Evolutionary conservation across 2,113 vertebrate species (phyloP), one percentile per base, ranked within the genome.

Genomic region (Rhinoderma darwinii): DNA sequence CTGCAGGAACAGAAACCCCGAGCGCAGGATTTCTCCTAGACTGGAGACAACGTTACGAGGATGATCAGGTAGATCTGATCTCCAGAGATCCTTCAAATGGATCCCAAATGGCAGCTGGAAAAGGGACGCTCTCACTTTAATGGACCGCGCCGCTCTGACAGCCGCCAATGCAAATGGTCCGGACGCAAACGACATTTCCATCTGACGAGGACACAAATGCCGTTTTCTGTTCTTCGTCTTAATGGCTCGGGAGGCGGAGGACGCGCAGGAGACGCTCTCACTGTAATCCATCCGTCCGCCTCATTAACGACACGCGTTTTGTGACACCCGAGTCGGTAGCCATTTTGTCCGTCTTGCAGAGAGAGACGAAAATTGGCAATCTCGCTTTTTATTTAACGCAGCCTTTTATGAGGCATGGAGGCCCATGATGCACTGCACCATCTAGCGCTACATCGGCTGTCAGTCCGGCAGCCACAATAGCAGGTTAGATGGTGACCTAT

Each of bases 101-200:
- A 96, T 96, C 96, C 94, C 96, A 97, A 96, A 97, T 97, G 96
- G 95, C 94, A 94, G 95, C 95, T 93, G 90, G 95, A 95, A 96
- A 95, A 95, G 89, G 95, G 96, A 97, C 96, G 94, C 94, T 97
- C 96, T 98, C 96, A 96, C 94, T 95, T 95, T 97, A 97, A 96
- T 97, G 96, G 96, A 96, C 96, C 96, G 94, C 95, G 94, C 96
- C 95, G 95, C 95, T 94, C 95, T 96, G 91, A 95, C 96, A 96
- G 95, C 96, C 95, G 93, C 93, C 92, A 93, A 93, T 94, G 95
- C 93, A 95, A 94, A 96, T 93, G 89, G 93, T 94, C 93, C 90
- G 92, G 91, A 93, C 93, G 94, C 94, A 94, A 93, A 92, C 89
- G 92, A 93, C 93, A 94, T 92, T 90, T 92, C 50, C 81, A 91